Conservation (phyloP, 2,888 invertebrate genomes). For the Drosophila suboccidentalis region DNA sequence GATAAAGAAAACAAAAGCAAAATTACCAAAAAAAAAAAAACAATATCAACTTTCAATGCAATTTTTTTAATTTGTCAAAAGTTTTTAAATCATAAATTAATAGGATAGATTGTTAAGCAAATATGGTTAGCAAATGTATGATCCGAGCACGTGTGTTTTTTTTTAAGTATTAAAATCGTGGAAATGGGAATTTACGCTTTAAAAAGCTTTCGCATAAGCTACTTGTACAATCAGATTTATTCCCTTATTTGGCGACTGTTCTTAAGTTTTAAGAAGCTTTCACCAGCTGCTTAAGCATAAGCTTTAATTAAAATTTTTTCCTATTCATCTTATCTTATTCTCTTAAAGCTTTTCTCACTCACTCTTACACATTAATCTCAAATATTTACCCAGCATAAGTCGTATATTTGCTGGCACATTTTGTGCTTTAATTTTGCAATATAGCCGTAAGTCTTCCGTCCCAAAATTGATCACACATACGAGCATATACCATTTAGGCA, state of each 20-base stretch:
- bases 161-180: neutral
- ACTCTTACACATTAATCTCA: constrained; percentile 1
- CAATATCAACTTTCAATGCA: constrained; percentile 17
- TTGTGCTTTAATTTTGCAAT: constrained; percentile 48
- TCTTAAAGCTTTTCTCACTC: neutral
- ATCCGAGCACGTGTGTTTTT: neutral
- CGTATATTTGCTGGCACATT: constrained; percentile 18
- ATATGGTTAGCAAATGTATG: neutral
- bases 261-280: too few relatives aligned
- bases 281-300: neutral
- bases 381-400: constrained; percentile 2
- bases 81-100: constrained; percentile 45
- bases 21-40: constrained; percentile 7
- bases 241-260: neutral
- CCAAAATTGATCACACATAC: constrained; percentile 49
- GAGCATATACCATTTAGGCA: neutral
- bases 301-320: neutral
- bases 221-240: neutral
- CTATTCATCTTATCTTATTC: neutral
- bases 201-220: neutral
- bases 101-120: constrained; percentile 14
- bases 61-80: constrained; percentile 39
- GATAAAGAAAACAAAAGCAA: constrained; percentile 50
- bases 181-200: neutral
- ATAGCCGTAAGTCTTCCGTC: constrained; percentile 39